Evolutionary conservation across 1,140 invertebrate species (phyloP), one percentile per base, ranked within the genome.

Genomic region (Heterodera schachtii): DNA sequence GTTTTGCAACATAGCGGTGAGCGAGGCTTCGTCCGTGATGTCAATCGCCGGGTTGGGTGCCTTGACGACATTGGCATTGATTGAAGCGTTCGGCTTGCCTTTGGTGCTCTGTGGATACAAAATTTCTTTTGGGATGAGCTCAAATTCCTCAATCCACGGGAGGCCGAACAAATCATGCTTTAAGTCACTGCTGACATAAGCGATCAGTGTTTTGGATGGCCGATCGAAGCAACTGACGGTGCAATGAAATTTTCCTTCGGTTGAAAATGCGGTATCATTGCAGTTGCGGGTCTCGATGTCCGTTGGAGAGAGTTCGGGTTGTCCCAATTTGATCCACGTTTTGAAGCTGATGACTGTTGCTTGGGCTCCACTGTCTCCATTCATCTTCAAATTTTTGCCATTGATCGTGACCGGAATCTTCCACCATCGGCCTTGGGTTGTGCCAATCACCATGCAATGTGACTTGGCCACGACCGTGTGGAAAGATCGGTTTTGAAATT

Each of bases 301-400:
- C 1, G 49, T 16, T 21, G 21, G 49, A 5, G 21, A 31, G 13
- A 76, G 31, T 7, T 76, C 13, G 0, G 75, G 75, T 57, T 31
- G 41, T 1, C 75, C 75, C 19, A 76, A 19, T 64, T 76, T 76
- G 41, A 64, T 76, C 75, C 75, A 76, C 13, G 75, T 76, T 16
- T 19, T 16, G 5, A 3, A 19, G 44, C 11, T 75, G 8, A 75
- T 49, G 21, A 75, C n/a, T 16, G 44, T 46, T 21, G 44, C 73
- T 46, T 75, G 73, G 8, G 73, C 73, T 8, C 73, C 73, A 11
- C 11, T 75, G 73, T 75, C 73, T 11, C 7, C 73, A 41, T 75
- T 75, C 73, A 75, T 49, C 41, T 75, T 16, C 11, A 8, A 13
- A 11, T 57, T 21, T 52, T 2, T 31, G 21, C 52, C 73, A 57